Percentiles rank a stretch among this genome's conserved stretches.
phyloP scores from a whole-genome alignment of 2,888 invertebrate species.

The Sepiola atlantica region DNA sequence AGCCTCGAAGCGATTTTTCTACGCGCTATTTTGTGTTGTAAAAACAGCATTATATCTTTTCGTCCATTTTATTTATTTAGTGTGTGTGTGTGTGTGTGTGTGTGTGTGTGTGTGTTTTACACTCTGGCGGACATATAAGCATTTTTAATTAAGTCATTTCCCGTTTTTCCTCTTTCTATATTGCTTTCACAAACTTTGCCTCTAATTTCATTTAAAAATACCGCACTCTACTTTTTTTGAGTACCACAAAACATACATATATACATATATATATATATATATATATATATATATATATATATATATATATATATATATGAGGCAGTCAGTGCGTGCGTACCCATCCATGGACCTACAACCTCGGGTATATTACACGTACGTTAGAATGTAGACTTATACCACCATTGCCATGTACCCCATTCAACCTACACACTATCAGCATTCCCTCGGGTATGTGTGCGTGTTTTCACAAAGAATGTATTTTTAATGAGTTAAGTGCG shows the following conservation, averaged over 20 bases:
- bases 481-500: background rate
- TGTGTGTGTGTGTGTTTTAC: background rate
- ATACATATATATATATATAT: too few relatives aligned
- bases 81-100: background rate
- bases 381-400: background rate
- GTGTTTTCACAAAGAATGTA: background rate
- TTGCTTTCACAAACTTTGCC: background rate
- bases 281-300: too few relatives aligned
- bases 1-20: background rate
- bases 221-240: background rate
- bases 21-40: background rate
- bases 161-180: background rate
- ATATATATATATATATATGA: too few relatives aligned
- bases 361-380: background rate
- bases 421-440: background rate
- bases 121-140: background rate
- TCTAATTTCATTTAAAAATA: background rate
- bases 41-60: background rate
- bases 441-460: background rate
- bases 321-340: background rate
- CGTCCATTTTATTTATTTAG: background rate
- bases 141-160: conserved; percentile 3
- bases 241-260: background rate
- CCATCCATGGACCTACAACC: background rate
- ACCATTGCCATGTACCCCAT: background rate